Evolutionary conservation across 2,113 vertebrate species (phyloP).

Genomic region (Lepisosteus osseus): DNA sequence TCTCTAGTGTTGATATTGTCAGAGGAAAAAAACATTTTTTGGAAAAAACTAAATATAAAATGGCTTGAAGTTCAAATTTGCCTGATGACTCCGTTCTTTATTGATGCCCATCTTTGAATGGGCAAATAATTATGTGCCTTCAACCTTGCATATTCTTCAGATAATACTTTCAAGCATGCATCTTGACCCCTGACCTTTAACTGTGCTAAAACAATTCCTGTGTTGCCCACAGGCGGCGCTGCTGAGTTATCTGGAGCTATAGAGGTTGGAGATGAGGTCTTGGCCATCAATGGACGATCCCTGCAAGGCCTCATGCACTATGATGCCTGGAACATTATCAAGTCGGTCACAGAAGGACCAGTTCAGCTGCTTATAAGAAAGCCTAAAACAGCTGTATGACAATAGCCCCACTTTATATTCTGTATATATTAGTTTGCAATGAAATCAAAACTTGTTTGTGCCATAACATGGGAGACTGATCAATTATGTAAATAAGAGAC

Average conservation of each 20-base stretch:
- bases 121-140: too few species aligned
- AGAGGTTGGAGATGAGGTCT: conserved; percentile 83
- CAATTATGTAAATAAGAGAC: conserved; percentile 27
- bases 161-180: not conserved
- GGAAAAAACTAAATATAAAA: too few species aligned
- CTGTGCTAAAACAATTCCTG: not conserved
- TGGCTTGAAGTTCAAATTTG: too few species aligned
- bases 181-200: too few species aligned
- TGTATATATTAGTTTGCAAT: not conserved
- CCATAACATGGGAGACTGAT: conserved; percentile 19
- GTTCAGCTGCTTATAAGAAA: conserved; percentile 82
- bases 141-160: not conserved
- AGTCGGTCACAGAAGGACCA: conserved; percentile 77
- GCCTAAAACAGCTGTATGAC: conserved; percentile 67
- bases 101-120: too few species aligned
- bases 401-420: not conserved
- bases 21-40: too few species aligned
- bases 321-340: conserved; percentile 90
- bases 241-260: conserved; percentile 80
- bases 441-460: conserved; percentile 5
- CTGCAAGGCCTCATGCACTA: conserved; percentile 84
- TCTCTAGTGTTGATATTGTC: too few species aligned
- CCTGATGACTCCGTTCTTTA: too few species aligned
- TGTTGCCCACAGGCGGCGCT: conserved; percentile 70
- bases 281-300: conserved; percentile 82